Conservation (phyloP, 2,113 vertebrate species). For the Athene cunicularia region DNA sequence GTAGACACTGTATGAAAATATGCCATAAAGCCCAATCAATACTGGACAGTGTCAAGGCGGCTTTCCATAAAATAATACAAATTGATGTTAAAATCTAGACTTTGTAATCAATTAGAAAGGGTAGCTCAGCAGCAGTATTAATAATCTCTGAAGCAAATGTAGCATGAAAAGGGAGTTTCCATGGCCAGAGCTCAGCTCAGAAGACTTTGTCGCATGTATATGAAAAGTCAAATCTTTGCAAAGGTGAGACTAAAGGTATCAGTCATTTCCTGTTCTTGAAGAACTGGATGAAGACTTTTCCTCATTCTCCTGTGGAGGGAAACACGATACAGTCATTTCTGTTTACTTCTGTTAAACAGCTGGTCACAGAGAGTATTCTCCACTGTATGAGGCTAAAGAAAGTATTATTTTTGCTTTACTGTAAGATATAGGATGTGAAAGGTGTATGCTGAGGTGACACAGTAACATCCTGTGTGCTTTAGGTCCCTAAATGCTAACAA, state of each 20-base stretch:
- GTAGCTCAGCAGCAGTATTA: neutral
- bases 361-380: neutral
- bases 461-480: neutral
- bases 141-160: neutral
- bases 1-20: fast-evolving
- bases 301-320: neutral
- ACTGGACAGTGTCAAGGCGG: neutral
- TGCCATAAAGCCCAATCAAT: neutral
- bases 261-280: neutral
- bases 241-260: neutral
- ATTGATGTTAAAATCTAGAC: neutral
- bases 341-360: neutral
- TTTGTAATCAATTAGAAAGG: neutral
- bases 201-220: neutral
- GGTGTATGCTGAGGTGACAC: neutral
- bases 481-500: neutral
- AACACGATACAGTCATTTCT: neutral
- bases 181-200: neutral
- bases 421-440: neutral
- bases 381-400: neutral
- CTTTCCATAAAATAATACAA: neutral
- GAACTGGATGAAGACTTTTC: neutral
- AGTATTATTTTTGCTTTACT: neutral
- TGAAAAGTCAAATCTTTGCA: neutral
- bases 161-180: neutral